These are phyloP conservation scores for Apus apus DNA, from an alignment of 2,113 vertebrate genomes.

Conservation along the genomic window DNA sequence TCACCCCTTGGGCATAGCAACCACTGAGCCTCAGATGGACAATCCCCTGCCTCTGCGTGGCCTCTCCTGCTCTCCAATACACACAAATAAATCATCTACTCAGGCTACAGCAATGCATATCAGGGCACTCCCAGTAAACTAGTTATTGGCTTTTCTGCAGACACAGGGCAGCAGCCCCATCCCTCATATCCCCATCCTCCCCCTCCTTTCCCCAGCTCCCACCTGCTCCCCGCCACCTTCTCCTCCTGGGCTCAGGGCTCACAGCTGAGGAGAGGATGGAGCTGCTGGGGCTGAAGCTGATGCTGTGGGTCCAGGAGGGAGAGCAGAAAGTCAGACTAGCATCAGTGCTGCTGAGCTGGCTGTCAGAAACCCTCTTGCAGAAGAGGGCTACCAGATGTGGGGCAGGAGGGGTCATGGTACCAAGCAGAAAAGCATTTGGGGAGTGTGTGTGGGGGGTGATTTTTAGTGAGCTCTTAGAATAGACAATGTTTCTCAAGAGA, in stretches of 20 bases:
- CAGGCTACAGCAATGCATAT: rapidly evolving
- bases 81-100: not conserved
- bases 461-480: not conserved
- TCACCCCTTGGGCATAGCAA: not conserved
- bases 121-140: not conserved
- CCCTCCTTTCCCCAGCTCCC: rapidly evolving
- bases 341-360: not conserved
- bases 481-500: not conserved
- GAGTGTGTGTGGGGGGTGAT: not conserved
- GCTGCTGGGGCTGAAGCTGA: not conserved
- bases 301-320: not conserved
- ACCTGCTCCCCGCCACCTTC: not conserved
- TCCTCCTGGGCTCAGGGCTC: not conserved
- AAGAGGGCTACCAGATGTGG: not conserved
- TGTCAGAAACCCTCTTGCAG: not conserved
- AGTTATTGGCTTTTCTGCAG: not conserved
- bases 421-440: not conserved
- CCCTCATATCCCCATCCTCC: not conserved
- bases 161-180: rapidly evolving
- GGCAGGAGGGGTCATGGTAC: not conserved
- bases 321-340: rapidly evolving
- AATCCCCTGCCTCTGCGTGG: not conserved
- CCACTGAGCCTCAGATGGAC: not conserved
- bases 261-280: not conserved
- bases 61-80: not conserved